phyloP scores from a whole-genome alignment of 2,113 vertebrate species.

The Pipa parva region DNA sequence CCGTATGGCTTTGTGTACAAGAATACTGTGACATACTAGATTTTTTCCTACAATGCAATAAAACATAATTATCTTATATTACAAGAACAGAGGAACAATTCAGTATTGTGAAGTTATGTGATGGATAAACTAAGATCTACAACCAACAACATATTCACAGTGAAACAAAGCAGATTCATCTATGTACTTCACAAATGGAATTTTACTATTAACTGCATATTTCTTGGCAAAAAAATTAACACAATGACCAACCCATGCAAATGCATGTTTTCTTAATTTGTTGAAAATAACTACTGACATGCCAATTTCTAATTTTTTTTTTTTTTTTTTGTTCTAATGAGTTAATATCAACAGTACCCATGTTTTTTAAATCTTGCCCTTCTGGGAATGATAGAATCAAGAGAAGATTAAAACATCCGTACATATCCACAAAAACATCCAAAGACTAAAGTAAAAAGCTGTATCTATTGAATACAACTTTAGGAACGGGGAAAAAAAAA shows the following conservation, averaged over 20 bases:
- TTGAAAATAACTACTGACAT: constrained; percentile 24
- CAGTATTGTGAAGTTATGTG: constrained; percentile 14
- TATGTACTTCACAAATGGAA: constrained; percentile 66
- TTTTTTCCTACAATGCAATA: constrained; percentile 46
- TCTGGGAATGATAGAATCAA: constrained; percentile 56
- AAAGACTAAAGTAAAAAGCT: constrained; percentile 48
- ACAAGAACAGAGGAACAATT: constrained; percentile 20
- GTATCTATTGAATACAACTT: constrained; percentile 61
- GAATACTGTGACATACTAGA: constrained; percentile 52
- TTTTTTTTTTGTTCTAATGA: constrained; percentile 48
- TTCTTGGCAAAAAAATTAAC: constrained; percentile 35
- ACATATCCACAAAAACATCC: constrained; percentile 4
- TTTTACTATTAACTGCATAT: constrained; percentile 40
- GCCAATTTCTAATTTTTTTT: constrained; percentile 33
- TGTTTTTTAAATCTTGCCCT: constrained; percentile 51
- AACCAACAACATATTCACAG: constrained; percentile 45
- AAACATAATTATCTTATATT: constrained; percentile 46
- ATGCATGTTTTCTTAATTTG: constrained; percentile 30
- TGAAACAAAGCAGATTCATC: constrained; percentile 57
- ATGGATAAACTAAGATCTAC: constrained; percentile 37
- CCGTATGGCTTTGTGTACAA: constrained; percentile 50
- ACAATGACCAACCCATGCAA: constrained; percentile 26
- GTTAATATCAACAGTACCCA: constrained; percentile 59
- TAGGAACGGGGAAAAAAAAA: too few species aligned
- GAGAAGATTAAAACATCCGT: constrained; percentile 53